Evolutionary conservation across 1,140 invertebrate genomes (phyloP), one percentile per base, ranked within the genome.

Genomic region (Cheumatopsyche charites): DNA sequence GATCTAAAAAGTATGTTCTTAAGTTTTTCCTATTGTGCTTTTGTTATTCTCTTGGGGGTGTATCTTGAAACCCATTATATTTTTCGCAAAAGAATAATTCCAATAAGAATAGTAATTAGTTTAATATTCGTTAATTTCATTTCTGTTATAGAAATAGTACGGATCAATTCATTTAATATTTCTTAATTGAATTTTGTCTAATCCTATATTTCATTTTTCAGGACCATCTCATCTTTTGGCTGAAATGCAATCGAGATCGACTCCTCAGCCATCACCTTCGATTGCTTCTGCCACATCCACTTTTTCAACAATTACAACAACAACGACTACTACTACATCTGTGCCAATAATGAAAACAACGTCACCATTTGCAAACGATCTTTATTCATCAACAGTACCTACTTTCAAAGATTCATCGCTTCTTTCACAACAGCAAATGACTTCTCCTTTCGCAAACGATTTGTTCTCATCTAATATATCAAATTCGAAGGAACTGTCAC

Each of bases 1-100:
- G 83, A 84, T 72, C 78, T 84, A 72, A 84, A 82, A 83, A 81
- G 83, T 84, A 82, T 80, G 83, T 82, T 9, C 3, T 66, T 26
- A 13, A 45, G 15, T 65, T 65, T 41, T 42, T 62, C n/a, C 6
- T 62, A 62, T 36, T 42, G 61, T 9, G 9, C 29, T 36, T 3
- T 9, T 36, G 9, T 36, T 36, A 3, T 36, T 36, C 9, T 36
- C 29, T 36, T 3, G 3, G 29, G 9, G 9, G 3, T 9, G 29
- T 36, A 36, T 36, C 29, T 36, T 9, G 29, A 36, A 36, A 49
- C 19, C 47, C 13, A 5, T 49, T 49, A 4, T 13, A 15, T 49
- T 49, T 43, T 43, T 9, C 42, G 7, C 42, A n/a, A n/a, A 43
- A 43, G n/a, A 43, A 43, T 43, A 43, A n/a, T 43, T 43, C n/a